Percentiles rank a stretch among this genome's conserved stretches.
phyloP scores from a whole-genome alignment of 2,113 vertebrate genomes.

The Nematolebias whitei region DNA sequence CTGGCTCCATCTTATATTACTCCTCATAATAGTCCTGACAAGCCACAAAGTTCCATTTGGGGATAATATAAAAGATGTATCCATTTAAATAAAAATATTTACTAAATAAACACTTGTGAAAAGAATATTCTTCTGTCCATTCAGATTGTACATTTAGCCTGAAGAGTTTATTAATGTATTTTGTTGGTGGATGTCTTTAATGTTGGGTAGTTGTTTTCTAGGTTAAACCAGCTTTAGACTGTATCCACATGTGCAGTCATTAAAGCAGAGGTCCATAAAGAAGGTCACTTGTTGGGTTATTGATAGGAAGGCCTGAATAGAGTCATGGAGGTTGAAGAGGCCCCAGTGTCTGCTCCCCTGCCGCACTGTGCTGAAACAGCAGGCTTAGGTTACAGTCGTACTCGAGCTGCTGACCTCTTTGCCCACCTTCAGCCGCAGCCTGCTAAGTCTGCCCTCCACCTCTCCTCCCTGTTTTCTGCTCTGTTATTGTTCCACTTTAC shows the following conservation, averaged over 20 bases:
- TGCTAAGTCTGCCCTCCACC: slow-evolving; percentile 37
- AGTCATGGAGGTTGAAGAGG: slow-evolving; percentile 64
- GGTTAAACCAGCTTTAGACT: neutral
- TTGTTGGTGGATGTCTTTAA: neutral
- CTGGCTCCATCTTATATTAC: too few species aligned
- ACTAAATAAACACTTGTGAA: too few species aligned
- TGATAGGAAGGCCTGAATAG: slow-evolving; percentile 71
- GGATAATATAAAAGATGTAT: too few species aligned
- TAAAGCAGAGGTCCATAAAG: slow-evolving; percentile 47
- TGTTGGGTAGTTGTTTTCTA: neutral
- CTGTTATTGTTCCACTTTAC: slow-evolving; percentile 92
- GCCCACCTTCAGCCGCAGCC: slow-evolving; percentile 48
- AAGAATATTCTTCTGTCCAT: too few species aligned
- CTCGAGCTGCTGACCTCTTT: slow-evolving; percentile 44
- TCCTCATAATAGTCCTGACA: too few species aligned
- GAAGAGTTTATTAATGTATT: neutral
- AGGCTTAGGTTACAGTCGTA: slow-evolving; percentile 85
- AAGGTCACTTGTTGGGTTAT: slow-evolving; percentile 66
- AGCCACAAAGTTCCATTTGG: too few species aligned
- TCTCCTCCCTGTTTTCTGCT: slow-evolving; percentile 68
- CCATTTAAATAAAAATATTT: too few species aligned
- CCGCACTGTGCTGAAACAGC: slow-evolving; percentile 86
- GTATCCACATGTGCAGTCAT: slow-evolving; percentile 31
- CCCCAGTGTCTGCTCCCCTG: slow-evolving; percentile 78
- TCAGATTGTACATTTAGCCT: neutral